A percentile compares a stretch with the other conserved stretches of the same genome.
Evolutionary conservation across 2,797 vertebrate species (phyloP).

Genomic region (Poecilia velifera): DNA sequence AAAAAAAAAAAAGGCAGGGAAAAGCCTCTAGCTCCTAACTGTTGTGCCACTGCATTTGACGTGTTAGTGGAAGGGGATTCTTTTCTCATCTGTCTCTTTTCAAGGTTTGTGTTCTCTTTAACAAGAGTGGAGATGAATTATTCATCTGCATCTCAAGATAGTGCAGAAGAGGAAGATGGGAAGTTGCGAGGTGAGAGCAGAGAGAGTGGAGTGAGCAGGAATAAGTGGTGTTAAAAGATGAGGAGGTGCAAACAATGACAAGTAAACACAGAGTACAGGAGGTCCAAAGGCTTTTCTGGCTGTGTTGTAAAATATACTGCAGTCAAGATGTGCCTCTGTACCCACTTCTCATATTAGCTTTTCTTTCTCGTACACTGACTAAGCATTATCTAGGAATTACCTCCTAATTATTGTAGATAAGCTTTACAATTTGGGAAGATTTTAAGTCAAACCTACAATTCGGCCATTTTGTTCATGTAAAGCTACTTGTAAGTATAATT

Average conservation of each 20-base stretch:
- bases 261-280: conserved; percentile 33
- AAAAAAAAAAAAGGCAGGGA: conserved; percentile 1
- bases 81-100: conserved; percentile 43
- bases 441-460: neutral
- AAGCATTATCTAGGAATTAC: conserved; percentile 67
- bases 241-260: conserved; percentile 46
- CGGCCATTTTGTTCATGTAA: neutral
- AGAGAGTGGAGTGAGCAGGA: conserved; percentile 56
- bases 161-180: conserved; percentile 28
- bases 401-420: conserved; percentile 77
- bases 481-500: neutral
- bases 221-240: conserved; percentile 48
- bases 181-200: conserved; percentile 51
- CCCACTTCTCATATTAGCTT: conserved; percentile 45
- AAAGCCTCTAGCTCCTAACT: conserved; percentile 67
- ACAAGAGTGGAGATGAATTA: conserved; percentile 72
- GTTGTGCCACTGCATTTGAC: conserved; percentile 61
- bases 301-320: conserved; percentile 29
- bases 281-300: conserved; percentile 36
- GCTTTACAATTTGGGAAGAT: conserved; percentile 14
- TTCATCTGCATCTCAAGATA: conserved; percentile 67
- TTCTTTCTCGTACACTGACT: conserved; percentile 41
- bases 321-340: conserved; percentile 25
- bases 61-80: conserved; percentile 53
- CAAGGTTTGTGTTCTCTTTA: conserved; percentile 69